Base-by-base conservation (phyloP, 2,797 vertebrate species). In the Notolabrus celidotus region DNA sequence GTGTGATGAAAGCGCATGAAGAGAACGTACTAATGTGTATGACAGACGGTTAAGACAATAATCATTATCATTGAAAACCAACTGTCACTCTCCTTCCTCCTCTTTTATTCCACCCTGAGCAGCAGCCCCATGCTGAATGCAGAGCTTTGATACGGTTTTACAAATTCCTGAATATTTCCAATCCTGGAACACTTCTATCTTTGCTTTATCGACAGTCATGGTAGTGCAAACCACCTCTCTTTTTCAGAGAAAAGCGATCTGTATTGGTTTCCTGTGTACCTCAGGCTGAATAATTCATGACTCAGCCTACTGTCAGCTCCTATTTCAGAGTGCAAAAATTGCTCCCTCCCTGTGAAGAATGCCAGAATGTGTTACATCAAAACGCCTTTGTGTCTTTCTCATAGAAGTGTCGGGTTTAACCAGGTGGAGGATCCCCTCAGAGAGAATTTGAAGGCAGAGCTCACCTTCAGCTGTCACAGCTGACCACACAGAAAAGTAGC, bases 231-330 rank as follows among this genome's bases (percentile, higher is more conserved):
- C 56, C 64, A 54, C 42, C 12, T 27, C 14, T 80, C 52, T n/a
- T 74, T 67, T 67, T 68, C 75, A 71, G 70, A 73, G 42, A 46
- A 49, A 58, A 63, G 2, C 51, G 45, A 57, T 78, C 46, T 53
- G 71, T 59, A 38, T 71, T 70, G 71, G 47, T 57, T 41, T 63
- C 39, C 65, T 67, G 43, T 66, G 56, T 53, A 25, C 69, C 52
- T 64, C 39, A 43, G 43, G 15, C 25, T 86, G 62, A 86, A 86
- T 82, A 83, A 87, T 88, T 82, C 55, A 88, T 85, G 57, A 58
- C 31, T 38, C 54, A 25, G 61, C 38, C 59, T 7, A 0, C 52
- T 61, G 75, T 79, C 72, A 53, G 49, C 42, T 74, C 7, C 0
- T 55, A n/a, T 67, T 76, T 67, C 53, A 46, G 11, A 46, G 61